Evolutionary conservation across 2,797 vertebrate genomes (phyloP), one percentile per base, ranked within the genome.

Genomic region (Lithobates pipiens): DNA sequence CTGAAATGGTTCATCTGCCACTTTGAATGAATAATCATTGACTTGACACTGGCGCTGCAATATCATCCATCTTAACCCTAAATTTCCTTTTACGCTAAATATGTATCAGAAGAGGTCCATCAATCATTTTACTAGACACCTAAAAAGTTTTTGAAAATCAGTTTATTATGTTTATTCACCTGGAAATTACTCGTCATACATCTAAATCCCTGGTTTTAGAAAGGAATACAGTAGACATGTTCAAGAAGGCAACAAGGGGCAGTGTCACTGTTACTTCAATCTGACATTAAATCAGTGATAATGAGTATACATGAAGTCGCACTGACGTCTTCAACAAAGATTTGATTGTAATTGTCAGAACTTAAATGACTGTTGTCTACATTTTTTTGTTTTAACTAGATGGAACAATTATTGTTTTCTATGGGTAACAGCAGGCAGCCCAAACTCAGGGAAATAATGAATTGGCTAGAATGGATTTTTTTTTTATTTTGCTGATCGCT

Each of bases 51-150:
- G 34, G 39, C 63, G 80, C 34, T 34, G 32, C 70, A 65, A 29
- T 71, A 63, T 73, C 80, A 73, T 82, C 54, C 69, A 82, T 82
- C 80, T 82, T 82, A 72, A 82, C 71, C 80, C 80, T 74, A 82
- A n/a, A 36, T 25, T 44, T 82, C 61, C 70, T 63, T 82, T 82
- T 74, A 54, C 39, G 74, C 70, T 42, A 74, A 82, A 42, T 54
- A 21, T 65, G 16, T 23, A 34, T 74, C 36, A 63, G 36, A 72
- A 27, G 46, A 10, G 29, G 34, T 9, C 46, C 32, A 80, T 72
- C 36, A 71, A 80, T 80, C 78, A 39, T 25, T 50, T 32, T 50
- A 54, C 18, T 46, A 36, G 34, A 21, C 18, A 42, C 11, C 11
- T 32, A 18, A 29, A 70, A 69, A 34, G 21, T 21, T 21, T 36